Evolutionary conservation across 2,797 vertebrate genomes (phyloP).

Genomic region (Cuculus canorus): DNA sequence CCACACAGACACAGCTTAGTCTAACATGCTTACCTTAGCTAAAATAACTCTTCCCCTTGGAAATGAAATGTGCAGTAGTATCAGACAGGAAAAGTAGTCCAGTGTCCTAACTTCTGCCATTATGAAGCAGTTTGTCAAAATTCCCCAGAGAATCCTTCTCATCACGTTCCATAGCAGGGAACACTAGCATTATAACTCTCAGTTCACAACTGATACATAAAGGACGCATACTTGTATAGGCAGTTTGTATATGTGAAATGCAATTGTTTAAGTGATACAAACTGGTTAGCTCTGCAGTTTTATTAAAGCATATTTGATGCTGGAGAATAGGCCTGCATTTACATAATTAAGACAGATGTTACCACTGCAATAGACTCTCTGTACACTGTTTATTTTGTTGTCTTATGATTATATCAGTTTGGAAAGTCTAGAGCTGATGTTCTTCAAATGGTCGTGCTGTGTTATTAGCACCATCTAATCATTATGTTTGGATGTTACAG

Average conservation of each 20-base stretch:
- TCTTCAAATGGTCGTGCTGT: no score
- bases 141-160: neutral
- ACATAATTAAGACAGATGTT: slow-evolving; percentile 34
- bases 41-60: neutral
- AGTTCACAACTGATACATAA: neutral
- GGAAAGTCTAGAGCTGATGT: neutral
- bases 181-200: neutral
- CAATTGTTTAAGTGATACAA: neutral
- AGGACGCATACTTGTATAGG: neutral
- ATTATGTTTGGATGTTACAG: no score
- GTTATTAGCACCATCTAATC: no score
- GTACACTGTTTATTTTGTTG: neutral
- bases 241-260: neutral
- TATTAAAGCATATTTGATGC: slow-evolving; percentile 1
- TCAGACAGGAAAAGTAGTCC: neutral
- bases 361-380: neutral
- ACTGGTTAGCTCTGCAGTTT: neutral
- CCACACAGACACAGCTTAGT: neutral
- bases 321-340: neutral
- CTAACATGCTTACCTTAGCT: neutral
- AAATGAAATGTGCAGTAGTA: neutral
- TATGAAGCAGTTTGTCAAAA: neutral
- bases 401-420: neutral
- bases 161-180: neutral
- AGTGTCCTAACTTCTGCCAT: neutral